Conservation (phyloP, 2,797 vertebrate species). For the Hippopotamyrus pictus region DNA sequence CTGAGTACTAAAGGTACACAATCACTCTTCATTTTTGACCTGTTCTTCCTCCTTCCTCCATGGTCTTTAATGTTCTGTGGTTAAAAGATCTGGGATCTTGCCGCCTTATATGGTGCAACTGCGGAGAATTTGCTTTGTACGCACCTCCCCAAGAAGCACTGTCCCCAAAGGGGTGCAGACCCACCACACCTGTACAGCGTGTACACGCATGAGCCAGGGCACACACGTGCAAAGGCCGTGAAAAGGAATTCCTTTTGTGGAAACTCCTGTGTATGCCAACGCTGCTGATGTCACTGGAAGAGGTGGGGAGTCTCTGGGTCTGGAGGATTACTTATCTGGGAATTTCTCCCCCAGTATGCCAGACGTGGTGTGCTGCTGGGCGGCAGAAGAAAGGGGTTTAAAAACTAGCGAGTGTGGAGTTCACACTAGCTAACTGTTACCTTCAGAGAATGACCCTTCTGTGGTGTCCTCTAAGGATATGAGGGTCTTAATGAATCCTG, state of each 20-base stretch:
- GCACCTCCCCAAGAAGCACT: conserved; percentile 52
- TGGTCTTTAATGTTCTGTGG: conserved; percentile 56
- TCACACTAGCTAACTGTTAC: conserved; percentile 16
- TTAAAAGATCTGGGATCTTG: conserved; percentile 75
- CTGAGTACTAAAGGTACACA: conserved; percentile 49
- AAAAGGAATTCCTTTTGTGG: conserved; percentile 81
- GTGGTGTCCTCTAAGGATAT: conserved; percentile 29
- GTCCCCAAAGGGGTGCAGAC: conserved; percentile 32
- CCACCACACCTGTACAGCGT: conserved; percentile 45
- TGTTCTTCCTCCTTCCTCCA: conserved; percentile 33
- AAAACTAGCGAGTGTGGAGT: conserved; percentile 20
- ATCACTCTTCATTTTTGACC: conserved; percentile 36
- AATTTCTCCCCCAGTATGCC: conserved; percentile 66
- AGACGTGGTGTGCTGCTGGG: conserved; percentile 39
- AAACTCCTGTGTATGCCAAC: conserved; percentile 54
- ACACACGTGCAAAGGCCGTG: conserved; percentile 42
- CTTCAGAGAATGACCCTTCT: conserved; percentile 32
- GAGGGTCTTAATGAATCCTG: neutral
- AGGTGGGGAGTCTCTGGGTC: conserved; percentile 53
- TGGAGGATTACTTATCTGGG: conserved; percentile 68
- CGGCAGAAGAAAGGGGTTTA: conserved; percentile 39
- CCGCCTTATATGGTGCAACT: conserved; percentile 84
- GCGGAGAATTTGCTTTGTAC: conserved; percentile 45
- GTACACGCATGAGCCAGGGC: conserved; percentile 4
- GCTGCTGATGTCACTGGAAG: conserved; percentile 46